Evolutionary conservation across 1,140 invertebrate genomes (phyloP).

Genomic region (Helicoverpa zea): DNA sequence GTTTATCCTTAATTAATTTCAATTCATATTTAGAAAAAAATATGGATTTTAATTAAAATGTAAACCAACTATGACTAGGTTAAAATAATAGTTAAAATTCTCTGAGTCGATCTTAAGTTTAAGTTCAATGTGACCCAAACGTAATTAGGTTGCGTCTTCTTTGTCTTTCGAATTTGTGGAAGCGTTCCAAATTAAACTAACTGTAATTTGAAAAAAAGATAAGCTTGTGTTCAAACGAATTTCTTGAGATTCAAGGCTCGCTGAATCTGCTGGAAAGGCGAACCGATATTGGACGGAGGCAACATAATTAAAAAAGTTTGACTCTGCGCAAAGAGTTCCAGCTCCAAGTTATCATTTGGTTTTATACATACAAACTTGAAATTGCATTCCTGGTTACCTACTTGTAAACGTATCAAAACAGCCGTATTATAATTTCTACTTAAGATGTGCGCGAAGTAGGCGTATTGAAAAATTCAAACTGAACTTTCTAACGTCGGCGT

Average conservation of each 20-base stretch:
- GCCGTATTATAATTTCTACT: constrained; percentile 30
- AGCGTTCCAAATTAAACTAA: constrained; percentile 14
- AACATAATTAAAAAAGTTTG: constrained; percentile 63
- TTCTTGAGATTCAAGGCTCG: constrained; percentile 26
- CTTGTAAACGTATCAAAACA: constrained; percentile 14
- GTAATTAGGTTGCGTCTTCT: neutral
- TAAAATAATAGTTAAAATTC: too few relatives aligned
- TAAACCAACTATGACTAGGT: too few relatives aligned
- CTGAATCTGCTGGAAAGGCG: constrained; percentile 26
- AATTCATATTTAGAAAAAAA: too few relatives aligned
- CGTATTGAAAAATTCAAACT: constrained; percentile 43
- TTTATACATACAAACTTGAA: constrained; percentile 18
- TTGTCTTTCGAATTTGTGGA: neutral
- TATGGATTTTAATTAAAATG: too few relatives aligned
- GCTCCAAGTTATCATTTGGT: constrained; percentile 30
- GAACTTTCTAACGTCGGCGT: constrained; percentile 29
- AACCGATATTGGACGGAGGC: constrained; percentile 52
- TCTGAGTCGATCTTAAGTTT: neutral
- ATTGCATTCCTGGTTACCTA: constrained; percentile 22
- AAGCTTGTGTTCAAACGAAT: constrained; percentile 33
- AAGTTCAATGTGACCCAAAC: neutral
- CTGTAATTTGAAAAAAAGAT: constrained; percentile 22
- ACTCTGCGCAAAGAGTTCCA: constrained; percentile 47
- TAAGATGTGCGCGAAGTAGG: neutral
- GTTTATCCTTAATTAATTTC: neutral